Percentiles rank a stretch among this genome's conserved stretches.
Evolutionary conservation across 2,113 vertebrate species (phyloP).

Genomic region (Larimichthys crocea): DNA sequence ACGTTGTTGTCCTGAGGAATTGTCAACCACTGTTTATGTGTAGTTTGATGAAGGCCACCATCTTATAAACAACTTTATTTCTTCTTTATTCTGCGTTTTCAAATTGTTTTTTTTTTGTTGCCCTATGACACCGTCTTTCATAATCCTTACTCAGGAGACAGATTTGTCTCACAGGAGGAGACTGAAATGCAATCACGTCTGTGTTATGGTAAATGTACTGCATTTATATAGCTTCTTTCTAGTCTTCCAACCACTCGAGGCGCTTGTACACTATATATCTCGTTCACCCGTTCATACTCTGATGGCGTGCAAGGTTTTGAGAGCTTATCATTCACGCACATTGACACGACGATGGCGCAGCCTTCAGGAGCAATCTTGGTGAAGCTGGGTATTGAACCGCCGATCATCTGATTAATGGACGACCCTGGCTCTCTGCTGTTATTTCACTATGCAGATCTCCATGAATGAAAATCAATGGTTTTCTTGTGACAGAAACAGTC

Average conservation of each 20-base stretch:
- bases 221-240: no score
- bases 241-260: no score
- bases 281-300: no score
- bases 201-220: conserved; percentile 10
- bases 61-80: not conserved
- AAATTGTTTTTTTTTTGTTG: not conserved
- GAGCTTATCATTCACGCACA: no score
- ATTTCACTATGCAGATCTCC: conserved; percentile 7
- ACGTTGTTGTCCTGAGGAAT: not conserved
- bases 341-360: no score
- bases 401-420: no score
- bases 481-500: not conserved
- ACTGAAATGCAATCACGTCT: conserved; percentile 55
- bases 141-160: conserved; percentile 29
- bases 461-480: not conserved
- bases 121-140: conserved; percentile 23
- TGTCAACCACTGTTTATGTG: not conserved
- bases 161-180: conserved; percentile 44
- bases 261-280: no score
- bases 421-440: not conserved
- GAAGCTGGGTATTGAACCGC: no score
- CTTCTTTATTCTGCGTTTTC: not conserved
- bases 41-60: not conserved
- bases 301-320: no score
- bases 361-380: no score